These are phyloP conservation scores for Mya arenaria DNA, from an alignment of 1,140 invertebrate species.

Conservation along the genomic window DNA sequence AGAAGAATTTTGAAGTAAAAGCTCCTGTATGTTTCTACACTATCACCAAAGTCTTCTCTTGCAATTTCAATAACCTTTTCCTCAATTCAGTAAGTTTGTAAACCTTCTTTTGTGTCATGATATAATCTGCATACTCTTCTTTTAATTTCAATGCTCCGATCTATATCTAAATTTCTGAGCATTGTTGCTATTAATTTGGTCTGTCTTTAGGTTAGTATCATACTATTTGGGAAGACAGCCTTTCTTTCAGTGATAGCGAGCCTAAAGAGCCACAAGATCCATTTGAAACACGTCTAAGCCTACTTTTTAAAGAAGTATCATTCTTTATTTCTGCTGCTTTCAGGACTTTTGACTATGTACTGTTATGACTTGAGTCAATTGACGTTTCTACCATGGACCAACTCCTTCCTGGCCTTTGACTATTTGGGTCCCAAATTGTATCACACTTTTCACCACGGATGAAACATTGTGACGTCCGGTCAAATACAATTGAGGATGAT, in stretches of 20 bases:
- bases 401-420: background rate
- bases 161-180: background rate
- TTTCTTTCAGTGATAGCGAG: constrained; percentile 22
- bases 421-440: background rate
- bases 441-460: constrained; percentile 14
- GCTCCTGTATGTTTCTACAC: background rate
- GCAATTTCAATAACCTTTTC: background rate
- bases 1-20: constrained; percentile 4
- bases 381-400: constrained; percentile 18
- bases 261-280: constrained; percentile 26
- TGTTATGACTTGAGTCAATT: background rate
- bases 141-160: constrained; percentile 1
- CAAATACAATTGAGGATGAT: background rate
- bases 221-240: constrained; percentile 16
- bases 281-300: background rate
- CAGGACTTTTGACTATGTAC: background rate
- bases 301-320: background rate
- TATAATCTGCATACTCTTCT: background rate
- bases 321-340: background rate
- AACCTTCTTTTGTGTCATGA: background rate
- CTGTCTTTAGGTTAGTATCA: background rate
- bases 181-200: background rate
- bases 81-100: background rate
- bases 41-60: background rate
- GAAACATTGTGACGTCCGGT: constrained; percentile 9